A percentile compares a stretch with the other conserved stretches of the same genome.
These are phyloP conservation scores for Cirrhinus mrigala DNA, from an alignment of 2,797 vertebrate species.

Conservation along the genomic window DNA sequence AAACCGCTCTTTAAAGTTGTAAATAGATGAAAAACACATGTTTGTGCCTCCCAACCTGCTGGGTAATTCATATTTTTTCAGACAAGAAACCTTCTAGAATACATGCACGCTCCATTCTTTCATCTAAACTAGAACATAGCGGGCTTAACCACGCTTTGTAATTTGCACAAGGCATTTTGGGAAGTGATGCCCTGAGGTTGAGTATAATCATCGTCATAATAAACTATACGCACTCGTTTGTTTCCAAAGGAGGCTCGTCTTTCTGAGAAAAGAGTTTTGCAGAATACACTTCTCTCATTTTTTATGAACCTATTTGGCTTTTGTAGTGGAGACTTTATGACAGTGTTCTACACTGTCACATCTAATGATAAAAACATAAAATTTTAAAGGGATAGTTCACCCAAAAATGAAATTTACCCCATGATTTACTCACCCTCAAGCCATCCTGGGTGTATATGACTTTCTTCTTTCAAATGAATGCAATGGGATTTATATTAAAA, in stretches of 20 bases:
- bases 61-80: constrained; percentile 44
- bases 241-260: constrained; percentile 35
- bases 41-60: constrained; percentile 53
- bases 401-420: too few relatives aligned
- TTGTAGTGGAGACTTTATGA: constrained; percentile 2
- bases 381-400: too few relatives aligned
- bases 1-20: constrained; percentile 52
- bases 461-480: too few relatives aligned
- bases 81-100: constrained; percentile 38
- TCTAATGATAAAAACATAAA: background rate
- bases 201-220: constrained; percentile 42
- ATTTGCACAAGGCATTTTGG: constrained; percentile 54
- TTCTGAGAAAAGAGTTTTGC: constrained; percentile 27
- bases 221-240: constrained; percentile 44
- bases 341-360: background rate
- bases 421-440: too few relatives aligned
- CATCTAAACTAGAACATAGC: constrained; percentile 43
- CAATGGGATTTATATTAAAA: too few relatives aligned
- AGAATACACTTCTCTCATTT: constrained; percentile 1
- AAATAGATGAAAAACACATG: constrained; percentile 60
- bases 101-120: constrained; percentile 22
- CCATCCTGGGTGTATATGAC: too few relatives aligned
- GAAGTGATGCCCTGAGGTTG: constrained; percentile 37
- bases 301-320: background rate
- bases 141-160: constrained; percentile 49